A percentile compares a stretch with the other conserved stretches of the same genome.
These are phyloP conservation scores for Chrysomela aeneicollis DNA, from an alignment of 2,888 invertebrate species.

Conservation along the genomic window DNA sequence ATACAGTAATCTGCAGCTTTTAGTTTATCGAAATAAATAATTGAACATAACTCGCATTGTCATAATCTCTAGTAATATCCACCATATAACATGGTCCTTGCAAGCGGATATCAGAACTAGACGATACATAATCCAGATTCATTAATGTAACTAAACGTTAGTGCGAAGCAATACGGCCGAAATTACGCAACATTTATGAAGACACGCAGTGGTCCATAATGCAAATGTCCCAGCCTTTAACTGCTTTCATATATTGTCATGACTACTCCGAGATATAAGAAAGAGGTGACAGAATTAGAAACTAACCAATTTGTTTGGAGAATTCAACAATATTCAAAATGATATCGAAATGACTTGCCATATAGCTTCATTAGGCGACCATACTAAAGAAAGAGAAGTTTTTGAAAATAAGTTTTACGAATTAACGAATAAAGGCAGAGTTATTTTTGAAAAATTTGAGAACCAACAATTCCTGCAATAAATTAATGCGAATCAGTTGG, in stretches of 20 bases:
- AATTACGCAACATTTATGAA: too few relatives aligned
- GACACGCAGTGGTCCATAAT: too few relatives aligned
- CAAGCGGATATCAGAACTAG: too few relatives aligned
- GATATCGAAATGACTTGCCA: slow-evolving; percentile 7
- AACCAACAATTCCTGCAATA: background rate
- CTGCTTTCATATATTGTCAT: background rate
- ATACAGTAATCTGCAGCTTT: too few relatives aligned
- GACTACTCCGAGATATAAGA: background rate
- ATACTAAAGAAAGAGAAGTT: slow-evolving; percentile 6
- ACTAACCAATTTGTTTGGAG: background rate
- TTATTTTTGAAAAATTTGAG: slow-evolving; percentile 11
- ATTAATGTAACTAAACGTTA: too few relatives aligned
- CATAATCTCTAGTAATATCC: too few relatives aligned
- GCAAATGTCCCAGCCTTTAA: background rate
- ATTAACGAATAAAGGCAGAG: slow-evolving; percentile 11
- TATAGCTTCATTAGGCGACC: background rate
- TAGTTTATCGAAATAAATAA: too few relatives aligned
- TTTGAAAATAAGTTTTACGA: slow-evolving; percentile 17
- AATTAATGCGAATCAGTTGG: slow-evolving; percentile 3
- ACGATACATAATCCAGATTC: too few relatives aligned
- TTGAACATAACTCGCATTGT: too few relatives aligned
- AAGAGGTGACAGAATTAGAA: slow-evolving; percentile 8
- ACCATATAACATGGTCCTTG: too few relatives aligned
- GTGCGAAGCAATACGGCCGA: too few relatives aligned
- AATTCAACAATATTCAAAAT: slow-evolving; percentile 11